Base-by-base conservation (phyloP, 2,888 invertebrate species). In the Hemistola chrysoprasaria region DNA sequence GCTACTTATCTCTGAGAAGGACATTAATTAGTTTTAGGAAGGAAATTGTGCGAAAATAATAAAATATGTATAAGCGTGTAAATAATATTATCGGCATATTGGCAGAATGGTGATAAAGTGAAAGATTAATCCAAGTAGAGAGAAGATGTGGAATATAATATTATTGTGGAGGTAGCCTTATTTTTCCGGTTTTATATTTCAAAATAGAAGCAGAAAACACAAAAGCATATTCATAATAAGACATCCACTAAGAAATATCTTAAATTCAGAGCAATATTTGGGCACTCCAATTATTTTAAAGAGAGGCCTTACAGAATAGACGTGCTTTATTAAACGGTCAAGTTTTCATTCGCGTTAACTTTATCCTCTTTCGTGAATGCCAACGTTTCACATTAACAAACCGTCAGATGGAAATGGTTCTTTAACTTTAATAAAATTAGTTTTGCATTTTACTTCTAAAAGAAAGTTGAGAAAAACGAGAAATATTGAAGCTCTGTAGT, bases 271-370 rank as follows among this genome's bases (percentile, higher is more conserved):
- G 66, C 61, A 59, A 65, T 65, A 65, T 24, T 62, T 58, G 59
- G 58, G 53, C 66, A 65, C 74, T 77, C 71, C 74, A 82, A 81
- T 81, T 79, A 78, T 74, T 71, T 66, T 72, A 50, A 64, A 73
- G 70, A 69, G 55, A 59, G 51, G 60, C 53, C 53, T 65, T 69
- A 59, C 49, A 49, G 42, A 63, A 59, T 47, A 56, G 62, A 64
- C 59, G 61, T 64, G 62, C 57, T 58, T 53, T 55, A 56, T 60
- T 65, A 60, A 66, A 61, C 53, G 52, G 54, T 56, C 46, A 47
- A 54, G 41, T 47, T 50, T 36, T 51, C 41, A 35, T 40, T 34
- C 21, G 9, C 10, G 22, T 6, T 10, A 26, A 29, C 29, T 33
- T 38, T 34, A 11, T 34, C 8, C 24, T 30, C 25, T 30, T 22